Evolutionary conservation across 2,888 invertebrate species (phyloP).

Genomic region (Dasypogon diadema): DNA sequence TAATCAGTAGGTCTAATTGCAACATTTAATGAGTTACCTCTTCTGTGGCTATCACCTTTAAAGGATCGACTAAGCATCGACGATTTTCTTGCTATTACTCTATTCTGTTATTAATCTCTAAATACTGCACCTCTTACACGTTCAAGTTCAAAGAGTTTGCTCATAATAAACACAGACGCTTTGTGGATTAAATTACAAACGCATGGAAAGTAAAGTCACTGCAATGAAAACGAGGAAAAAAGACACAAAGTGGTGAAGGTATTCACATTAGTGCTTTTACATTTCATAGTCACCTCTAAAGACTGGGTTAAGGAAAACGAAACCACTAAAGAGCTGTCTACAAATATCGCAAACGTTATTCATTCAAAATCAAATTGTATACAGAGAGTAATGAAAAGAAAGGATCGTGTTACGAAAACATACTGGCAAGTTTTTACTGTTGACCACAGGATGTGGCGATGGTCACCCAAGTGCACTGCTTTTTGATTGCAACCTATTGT

Average conservation of each 20-base stretch:
- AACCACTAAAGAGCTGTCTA: conserved; percentile 1
- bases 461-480: conserved; percentile 1
- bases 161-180: too few species aligned
- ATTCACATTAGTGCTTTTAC: conserved; percentile 21
- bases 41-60: too few species aligned
- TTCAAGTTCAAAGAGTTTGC: too few species aligned
- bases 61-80: too few species aligned
- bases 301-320: background rate
- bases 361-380: conserved; percentile 10
- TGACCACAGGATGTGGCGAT: conserved; percentile 43
- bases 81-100: too few species aligned
- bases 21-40: too few species aligned
- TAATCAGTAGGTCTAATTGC: too few species aligned
- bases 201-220: conserved; percentile 7
- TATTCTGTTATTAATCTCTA: too few species aligned
- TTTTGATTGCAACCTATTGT: conserved; percentile 19
- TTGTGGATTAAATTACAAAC: background rate
- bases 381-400: conserved; percentile 11
- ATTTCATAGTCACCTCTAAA: background rate
- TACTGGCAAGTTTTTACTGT: background rate
- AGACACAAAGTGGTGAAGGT: background rate
- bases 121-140: too few species aligned
- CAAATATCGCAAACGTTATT: background rate
- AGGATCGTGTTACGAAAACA: conserved; percentile 24
- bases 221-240: background rate